These are phyloP conservation scores for Scomber scombrus DNA, from an alignment of 2,113 vertebrate genomes.

Conservation along the genomic window DNA sequence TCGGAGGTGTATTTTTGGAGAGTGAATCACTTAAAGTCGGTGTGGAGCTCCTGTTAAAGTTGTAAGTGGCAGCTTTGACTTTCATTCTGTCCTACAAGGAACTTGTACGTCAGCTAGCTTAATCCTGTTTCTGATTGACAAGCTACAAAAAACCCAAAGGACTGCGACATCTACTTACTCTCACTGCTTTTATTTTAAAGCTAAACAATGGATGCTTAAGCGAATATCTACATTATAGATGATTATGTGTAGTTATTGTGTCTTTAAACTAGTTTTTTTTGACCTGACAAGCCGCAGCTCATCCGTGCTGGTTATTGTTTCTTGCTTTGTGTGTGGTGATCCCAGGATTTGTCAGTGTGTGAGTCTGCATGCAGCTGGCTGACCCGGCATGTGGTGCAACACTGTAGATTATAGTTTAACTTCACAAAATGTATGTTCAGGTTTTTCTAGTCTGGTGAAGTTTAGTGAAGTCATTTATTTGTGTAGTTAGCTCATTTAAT, in stretches of 20 bases:
- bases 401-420: not conserved
- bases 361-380: not conserved
- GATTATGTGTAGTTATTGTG: accelerated
- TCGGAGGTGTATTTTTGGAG: not conserved
- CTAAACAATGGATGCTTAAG: accelerated
- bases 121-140: slow-evolving; percentile 1
- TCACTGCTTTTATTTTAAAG: accelerated
- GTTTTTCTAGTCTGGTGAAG: not conserved
- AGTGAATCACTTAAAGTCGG: not conserved
- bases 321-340: slow-evolving; percentile 57
- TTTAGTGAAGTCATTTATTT: no score
- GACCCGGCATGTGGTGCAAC: not conserved
- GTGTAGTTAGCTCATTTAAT: no score
- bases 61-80: slow-evolving; percentile 59
- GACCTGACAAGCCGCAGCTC: not conserved
- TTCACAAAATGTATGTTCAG: not conserved
- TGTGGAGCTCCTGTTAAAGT: not conserved
- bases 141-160: not conserved
- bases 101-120: slow-evolving; percentile 55
- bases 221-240: accelerated
- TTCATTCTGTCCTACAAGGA: slow-evolving; percentile 32
- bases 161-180: accelerated
- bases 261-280: not conserved
- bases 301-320: not conserved
- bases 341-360: slow-evolving; percentile 10